phyloP scores from a whole-genome alignment of 2,113 vertebrate genomes.

The Pampusana beccarii region DNA sequence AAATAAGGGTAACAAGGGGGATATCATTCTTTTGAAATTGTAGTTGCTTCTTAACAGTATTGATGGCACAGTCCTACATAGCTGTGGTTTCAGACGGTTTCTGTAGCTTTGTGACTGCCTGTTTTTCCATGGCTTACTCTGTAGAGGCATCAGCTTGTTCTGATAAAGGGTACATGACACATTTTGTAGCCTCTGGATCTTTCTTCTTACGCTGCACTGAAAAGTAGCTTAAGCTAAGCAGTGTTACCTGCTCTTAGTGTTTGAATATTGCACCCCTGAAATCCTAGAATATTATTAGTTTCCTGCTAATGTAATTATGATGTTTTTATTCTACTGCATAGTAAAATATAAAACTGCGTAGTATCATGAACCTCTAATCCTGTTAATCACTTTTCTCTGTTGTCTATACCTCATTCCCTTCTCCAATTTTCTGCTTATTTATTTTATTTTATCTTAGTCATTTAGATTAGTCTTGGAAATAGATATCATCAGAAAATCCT shows the following conservation, averaged over 20 bases:
- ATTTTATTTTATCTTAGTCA: neutral
- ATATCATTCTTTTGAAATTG: neutral
- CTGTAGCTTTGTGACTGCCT: neutral
- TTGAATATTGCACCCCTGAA: neutral
- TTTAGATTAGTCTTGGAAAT: neutral
- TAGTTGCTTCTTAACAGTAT: neutral
- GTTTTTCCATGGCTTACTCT: neutral
- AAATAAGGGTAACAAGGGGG: neutral
- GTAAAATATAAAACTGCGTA: neutral
- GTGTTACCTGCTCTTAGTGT: neutral
- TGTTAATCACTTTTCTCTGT: neutral
- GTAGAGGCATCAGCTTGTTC: neutral
- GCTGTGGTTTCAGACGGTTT: fast-evolving
- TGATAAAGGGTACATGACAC: neutral
- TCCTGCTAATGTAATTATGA: neutral
- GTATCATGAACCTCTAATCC: neutral
- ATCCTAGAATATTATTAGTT: neutral
- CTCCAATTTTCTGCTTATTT: neutral
- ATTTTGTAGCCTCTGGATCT: neutral
- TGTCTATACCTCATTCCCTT: neutral
- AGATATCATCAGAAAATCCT: neutral
- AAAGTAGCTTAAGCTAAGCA: neutral
- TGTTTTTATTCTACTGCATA: neutral
- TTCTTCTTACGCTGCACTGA: neutral
- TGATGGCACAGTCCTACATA: neutral